Conservation (phyloP, 2,888 invertebrate species). For the Linhomoeus sp. region DNA sequence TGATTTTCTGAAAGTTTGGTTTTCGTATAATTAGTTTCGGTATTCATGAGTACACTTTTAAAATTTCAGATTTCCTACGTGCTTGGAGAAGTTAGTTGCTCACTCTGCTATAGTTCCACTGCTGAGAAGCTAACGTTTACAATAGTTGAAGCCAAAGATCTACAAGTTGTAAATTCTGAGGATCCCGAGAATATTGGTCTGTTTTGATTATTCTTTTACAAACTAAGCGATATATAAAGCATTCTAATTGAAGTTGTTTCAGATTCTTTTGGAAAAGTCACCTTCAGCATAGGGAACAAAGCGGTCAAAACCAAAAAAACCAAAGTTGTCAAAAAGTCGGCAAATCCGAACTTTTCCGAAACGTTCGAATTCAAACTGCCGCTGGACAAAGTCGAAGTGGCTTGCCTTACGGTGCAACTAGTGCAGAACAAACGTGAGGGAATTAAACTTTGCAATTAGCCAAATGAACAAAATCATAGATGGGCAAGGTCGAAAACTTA, state of each 20-base stretch:
- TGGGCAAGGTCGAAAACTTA: too few relatives aligned
- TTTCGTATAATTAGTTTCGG: too few relatives aligned
- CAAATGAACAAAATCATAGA: too few relatives aligned
- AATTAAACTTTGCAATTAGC: too few relatives aligned
- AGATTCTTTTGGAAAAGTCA: background rate
- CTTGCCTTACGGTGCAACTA: too few relatives aligned
- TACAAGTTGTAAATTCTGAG: background rate
- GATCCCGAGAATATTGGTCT: too few relatives aligned
- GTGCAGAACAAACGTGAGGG: too few relatives aligned
- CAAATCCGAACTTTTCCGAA: background rate
- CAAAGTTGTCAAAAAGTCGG: background rate
- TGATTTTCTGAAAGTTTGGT: too few relatives aligned
- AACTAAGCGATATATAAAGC: background rate
- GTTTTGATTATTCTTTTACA: background rate
- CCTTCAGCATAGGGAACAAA: background rate
- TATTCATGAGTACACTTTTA: background rate
- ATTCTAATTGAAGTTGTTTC: background rate
- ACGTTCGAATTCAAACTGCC: background rate
- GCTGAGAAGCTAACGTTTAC: background rate
- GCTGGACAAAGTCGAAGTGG: too few relatives aligned
- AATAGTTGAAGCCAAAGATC: background rate
- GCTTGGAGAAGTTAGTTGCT: background rate
- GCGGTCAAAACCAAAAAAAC: background rate
- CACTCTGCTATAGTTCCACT: background rate
- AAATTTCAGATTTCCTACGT: background rate